Conservation (phyloP, 2,888 invertebrate species). For the Tenthredo amoena region DNA sequence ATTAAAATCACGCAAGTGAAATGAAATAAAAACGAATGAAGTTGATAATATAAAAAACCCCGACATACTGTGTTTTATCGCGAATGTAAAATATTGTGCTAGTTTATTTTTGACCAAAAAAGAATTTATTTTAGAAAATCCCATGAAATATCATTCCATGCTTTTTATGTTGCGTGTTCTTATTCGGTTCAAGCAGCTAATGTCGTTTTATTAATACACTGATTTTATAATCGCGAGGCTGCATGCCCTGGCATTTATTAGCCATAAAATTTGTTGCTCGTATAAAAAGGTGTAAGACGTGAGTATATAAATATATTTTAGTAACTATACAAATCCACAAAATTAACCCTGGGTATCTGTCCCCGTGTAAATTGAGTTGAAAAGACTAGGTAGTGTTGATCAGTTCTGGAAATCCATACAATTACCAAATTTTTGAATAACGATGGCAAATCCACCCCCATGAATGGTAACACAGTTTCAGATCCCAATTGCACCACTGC, state of each 20-base stretch:
- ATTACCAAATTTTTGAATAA: background rate
- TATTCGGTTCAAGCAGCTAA: slow-evolving; percentile 10
- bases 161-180: slow-evolving; percentile 30
- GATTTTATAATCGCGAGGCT: slow-evolving; percentile 23
- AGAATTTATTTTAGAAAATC: slow-evolving; percentile 2
- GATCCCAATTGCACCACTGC: background rate
- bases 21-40: background rate
- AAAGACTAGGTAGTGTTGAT: background rate
- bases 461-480: background rate
- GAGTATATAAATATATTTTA: background rate
- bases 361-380: background rate
- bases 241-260: slow-evolving; percentile 29
- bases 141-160: slow-evolving; percentile 7
- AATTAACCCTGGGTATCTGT: background rate
- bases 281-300: slow-evolving; percentile 18
- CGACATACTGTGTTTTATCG: background rate
- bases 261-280: slow-evolving; percentile 32
- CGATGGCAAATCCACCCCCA: background rate
- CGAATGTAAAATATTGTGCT: background rate
- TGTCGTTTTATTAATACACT: slow-evolving; percentile 24
- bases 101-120: slow-evolving; percentile 14
- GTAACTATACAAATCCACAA: background rate
- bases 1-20: slow-evolving; percentile 8
- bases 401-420: background rate
- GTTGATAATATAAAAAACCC: background rate